Conservation (phyloP, 1,140 invertebrate genomes). For the Brachionus plicatilis region DNA sequence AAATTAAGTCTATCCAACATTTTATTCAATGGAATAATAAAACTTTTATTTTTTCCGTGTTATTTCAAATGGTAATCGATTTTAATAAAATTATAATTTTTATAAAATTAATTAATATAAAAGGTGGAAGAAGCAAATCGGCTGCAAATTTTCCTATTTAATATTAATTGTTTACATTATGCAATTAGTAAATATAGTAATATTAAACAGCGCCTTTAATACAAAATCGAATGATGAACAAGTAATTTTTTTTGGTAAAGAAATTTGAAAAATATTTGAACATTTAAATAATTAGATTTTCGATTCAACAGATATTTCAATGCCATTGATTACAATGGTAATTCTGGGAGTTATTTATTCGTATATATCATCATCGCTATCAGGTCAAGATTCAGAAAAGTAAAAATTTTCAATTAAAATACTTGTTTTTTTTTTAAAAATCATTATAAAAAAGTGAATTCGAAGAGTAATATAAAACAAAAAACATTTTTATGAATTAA, state of each 20-base stretch:
- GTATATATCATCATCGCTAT: conserved; percentile 5
- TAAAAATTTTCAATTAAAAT: neutral
- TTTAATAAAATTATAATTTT: neutral
- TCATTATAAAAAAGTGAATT: neutral
- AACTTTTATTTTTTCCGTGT: conserved; percentile 8
- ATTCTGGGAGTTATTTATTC: conserved; percentile 25
- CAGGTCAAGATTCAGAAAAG: neutral
- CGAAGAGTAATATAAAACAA: neutral
- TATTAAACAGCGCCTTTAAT: neutral
- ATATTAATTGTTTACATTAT: neutral
- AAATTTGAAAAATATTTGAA: neutral
- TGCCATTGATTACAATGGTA: neutral
- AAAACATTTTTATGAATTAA: neutral
- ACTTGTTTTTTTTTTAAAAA: neutral
- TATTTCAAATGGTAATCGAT: neutral
- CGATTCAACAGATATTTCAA: neutral
- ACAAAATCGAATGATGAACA: neutral
- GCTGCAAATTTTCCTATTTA: neutral
- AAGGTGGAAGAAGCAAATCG: conserved; percentile 34
- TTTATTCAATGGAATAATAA: conserved; percentile 21
- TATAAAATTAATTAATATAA: neutral
- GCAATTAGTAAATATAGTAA: neutral
- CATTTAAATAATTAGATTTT: neutral
- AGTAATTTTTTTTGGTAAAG: neutral
- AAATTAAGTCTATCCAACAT: conserved; percentile 29